Evolutionary conservation across 2,888 invertebrate species (phyloP).

Genomic region (Stenotaenia linearis): DNA sequence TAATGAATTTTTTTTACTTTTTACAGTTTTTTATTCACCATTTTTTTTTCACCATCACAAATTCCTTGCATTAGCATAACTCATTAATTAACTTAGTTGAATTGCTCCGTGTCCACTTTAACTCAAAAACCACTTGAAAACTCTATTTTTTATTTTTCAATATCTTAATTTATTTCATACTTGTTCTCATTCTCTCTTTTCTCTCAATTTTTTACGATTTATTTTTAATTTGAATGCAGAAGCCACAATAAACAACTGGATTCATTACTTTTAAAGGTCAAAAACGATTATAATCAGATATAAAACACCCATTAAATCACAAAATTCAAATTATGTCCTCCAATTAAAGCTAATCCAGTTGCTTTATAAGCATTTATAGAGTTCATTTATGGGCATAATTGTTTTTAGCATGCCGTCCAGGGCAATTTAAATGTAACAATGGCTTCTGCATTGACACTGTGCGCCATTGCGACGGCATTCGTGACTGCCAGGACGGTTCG

Average conservation of each 20-base stretch:
- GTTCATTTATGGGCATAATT: not conserved
- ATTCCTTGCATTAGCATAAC: not conserved
- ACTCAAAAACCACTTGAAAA: not conserved
- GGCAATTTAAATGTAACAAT: slow-evolving; percentile 44
- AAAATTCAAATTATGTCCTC: too few relatives aligned
- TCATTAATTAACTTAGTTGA: slow-evolving; percentile 9
- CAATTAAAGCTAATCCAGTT: not conserved
- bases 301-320: too few relatives aligned
- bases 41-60: not conserved
- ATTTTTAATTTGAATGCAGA: not conserved
- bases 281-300: too few relatives aligned
- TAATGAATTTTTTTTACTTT: not conserved
- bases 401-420: slow-evolving; percentile 39
- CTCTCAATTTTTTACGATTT: not conserved
- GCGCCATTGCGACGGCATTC: slow-evolving; percentile 36
- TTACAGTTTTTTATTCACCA: not conserved
- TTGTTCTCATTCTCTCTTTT: not conserved
- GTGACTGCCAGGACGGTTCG: slow-evolving; percentile 50
- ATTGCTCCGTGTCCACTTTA: slow-evolving; percentile 1
- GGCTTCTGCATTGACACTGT: slow-evolving; percentile 43
- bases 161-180: not conserved
- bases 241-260: not conserved
- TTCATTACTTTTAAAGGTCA: too few relatives aligned
- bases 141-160: not conserved
- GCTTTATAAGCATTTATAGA: not conserved